These are phyloP conservation scores for Timandra comae DNA, from an alignment of 2,888 invertebrate species.

Conservation along the genomic window DNA sequence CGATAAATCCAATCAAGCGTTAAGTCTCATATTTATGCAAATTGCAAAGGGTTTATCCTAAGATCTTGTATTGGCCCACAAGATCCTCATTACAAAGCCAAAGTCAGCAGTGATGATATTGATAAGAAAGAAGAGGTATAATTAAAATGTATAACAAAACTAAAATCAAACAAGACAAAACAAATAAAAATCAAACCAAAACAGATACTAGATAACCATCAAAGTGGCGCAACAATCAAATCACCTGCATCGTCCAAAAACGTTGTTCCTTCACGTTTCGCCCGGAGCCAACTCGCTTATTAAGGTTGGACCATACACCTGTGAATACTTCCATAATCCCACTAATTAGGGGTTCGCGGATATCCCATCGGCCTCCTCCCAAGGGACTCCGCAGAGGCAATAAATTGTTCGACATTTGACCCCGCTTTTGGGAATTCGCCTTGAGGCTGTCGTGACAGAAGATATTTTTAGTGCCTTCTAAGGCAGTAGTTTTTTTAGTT, in stretches of 20 bases:
- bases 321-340: constrained; percentile 75
- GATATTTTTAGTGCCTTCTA: not conserved
- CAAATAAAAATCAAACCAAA: constrained; percentile 1
- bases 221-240: constrained; percentile 51
- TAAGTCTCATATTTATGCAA: no score
- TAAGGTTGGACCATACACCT: constrained; percentile 70
- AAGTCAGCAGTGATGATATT: no score
- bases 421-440: constrained; percentile 69
- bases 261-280: constrained; percentile 66
- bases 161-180: constrained; percentile 12
- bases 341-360: constrained; percentile 75
- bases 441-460: constrained; percentile 46
- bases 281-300: constrained; percentile 71
- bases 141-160: no score
- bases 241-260: constrained; percentile 66
- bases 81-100: no score
- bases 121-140: no score
- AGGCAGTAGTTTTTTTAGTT: not conserved
- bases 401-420: constrained; percentile 77
- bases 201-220: constrained; percentile 50
- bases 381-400: constrained; percentile 69
- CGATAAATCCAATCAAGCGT: no score
- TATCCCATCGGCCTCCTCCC: constrained; percentile 56
- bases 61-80: no score
- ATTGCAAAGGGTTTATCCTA: no score